Conservation (phyloP, 2,888 invertebrate species). For the Arrhopalites spinosus region DNA sequence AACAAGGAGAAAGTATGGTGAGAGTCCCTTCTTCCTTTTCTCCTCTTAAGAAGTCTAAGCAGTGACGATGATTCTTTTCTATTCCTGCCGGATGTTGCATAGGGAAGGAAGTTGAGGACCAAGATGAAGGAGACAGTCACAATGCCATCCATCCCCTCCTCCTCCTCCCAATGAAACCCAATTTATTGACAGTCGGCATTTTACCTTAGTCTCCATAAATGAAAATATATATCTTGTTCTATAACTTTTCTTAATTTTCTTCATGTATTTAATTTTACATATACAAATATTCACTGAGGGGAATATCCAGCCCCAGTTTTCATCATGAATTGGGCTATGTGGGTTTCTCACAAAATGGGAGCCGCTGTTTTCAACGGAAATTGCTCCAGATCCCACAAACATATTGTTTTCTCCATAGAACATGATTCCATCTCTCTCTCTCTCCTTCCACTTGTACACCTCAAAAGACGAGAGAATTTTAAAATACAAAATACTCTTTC, state of each 20-base stretch:
- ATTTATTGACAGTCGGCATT: no score
- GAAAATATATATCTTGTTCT: no score
- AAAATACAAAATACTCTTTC: background rate
- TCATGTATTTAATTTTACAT: background rate
- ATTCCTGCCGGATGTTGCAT: no score
- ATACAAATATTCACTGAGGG: background rate
- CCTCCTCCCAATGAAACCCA: no score
- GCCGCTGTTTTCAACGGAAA: conserved; percentile 34
- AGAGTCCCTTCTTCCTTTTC: background rate
- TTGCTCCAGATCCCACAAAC: conserved; percentile 37
- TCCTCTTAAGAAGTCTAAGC: background rate
- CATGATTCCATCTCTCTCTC: conserved; percentile 16
- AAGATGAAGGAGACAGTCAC: no score
- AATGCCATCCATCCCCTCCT: no score
- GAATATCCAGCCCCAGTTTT: no score
- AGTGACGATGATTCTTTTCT: background rate
- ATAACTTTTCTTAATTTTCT: no score
- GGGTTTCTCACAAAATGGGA: background rate
- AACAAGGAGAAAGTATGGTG: background rate
- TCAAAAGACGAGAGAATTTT: conserved; percentile 15
- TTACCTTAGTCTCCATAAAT: no score
- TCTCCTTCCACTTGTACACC: background rate
- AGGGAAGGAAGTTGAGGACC: no score
- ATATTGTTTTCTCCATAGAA: conserved; percentile 35
- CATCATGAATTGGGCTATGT: no score